phyloP scores from a whole-genome alignment of 2,797 vertebrate genomes.

The Anguilla obscura region DNA sequence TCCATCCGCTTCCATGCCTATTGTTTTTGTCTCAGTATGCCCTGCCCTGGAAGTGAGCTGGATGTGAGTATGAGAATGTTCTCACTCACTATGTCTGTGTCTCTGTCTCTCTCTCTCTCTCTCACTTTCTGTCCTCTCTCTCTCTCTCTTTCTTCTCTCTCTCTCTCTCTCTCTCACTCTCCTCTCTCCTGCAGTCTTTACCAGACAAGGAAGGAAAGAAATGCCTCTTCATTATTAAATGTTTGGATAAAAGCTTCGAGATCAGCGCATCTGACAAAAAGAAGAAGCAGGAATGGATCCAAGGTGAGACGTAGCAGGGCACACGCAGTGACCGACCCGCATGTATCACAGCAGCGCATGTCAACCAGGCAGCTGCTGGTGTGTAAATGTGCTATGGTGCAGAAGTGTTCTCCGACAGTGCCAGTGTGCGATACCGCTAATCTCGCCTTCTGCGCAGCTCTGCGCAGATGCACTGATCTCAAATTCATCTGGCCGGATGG shows the following conservation, averaged over 20 bases:
- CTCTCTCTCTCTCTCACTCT: not conserved
- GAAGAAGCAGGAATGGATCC: slow-evolving; percentile 86
- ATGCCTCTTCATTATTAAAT: slow-evolving; percentile 84
- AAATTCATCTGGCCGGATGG: not conserved
- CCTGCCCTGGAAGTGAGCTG: slow-evolving; percentile 5
- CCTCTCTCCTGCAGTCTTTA: slow-evolving; percentile 66
- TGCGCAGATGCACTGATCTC: not conserved
- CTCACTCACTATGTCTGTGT: not conserved
- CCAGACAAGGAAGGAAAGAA: slow-evolving; percentile 84
- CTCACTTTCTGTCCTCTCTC: not conserved
- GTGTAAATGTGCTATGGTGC: not conserved
- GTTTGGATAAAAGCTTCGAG: slow-evolving; percentile 81
- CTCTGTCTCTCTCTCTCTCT: not conserved
- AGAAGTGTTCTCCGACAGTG: not conserved
- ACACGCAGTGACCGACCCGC: not conserved
- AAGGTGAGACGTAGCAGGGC: slow-evolving; percentile 64
- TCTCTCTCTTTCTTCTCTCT: not conserved
- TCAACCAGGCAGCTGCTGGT: not conserved
- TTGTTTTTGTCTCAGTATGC: not conserved
- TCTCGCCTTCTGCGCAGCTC: not conserved
- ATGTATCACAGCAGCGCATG: not conserved
- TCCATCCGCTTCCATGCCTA: not conserved
- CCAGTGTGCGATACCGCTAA: not conserved
- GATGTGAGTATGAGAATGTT: not conserved
- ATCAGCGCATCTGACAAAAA: slow-evolving; percentile 85